Conservation (phyloP, 2,797 vertebrate species). For the Diplodus sargus region DNA sequence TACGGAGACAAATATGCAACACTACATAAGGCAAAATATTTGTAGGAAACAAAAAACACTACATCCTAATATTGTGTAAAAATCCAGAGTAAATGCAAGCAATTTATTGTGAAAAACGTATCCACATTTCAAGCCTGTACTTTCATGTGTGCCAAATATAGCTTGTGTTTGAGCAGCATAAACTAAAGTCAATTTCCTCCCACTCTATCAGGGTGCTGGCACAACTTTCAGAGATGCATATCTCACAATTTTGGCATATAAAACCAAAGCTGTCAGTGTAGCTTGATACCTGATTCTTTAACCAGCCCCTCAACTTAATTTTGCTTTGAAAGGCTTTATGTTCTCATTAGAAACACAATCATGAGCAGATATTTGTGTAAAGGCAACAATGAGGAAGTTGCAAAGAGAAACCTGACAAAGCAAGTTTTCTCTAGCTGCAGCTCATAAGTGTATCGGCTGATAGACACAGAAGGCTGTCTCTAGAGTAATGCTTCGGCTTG, state of each 20-base stretch:
- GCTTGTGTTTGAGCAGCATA: not conserved
- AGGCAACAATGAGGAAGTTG: slow-evolving; percentile 18
- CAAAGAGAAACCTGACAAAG: not conserved
- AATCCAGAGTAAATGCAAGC: not conserved
- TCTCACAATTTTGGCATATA: not conserved
- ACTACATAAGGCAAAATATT: not conserved
- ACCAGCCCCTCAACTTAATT: not conserved
- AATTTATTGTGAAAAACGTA: not conserved
- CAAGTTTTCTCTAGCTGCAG: not conserved
- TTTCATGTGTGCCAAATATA: not conserved
- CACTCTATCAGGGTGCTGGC: not conserved
- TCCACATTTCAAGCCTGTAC: not conserved
- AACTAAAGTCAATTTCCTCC: not conserved
- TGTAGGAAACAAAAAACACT: not conserved
- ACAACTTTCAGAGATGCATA: not conserved
- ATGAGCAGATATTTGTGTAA: not conserved
- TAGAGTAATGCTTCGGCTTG: too few species aligned
- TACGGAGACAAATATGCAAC: not conserved
- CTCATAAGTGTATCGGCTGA: not conserved
- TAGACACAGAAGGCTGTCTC: too few species aligned
- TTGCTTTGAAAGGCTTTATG: not conserved
- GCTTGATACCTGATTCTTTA: not conserved
- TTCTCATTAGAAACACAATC: slow-evolving; percentile 5
- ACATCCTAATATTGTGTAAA: not conserved
- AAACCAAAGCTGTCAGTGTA: not conserved